Evolutionary conservation across 2,797 vertebrate genomes (phyloP), one percentile per base, ranked within the genome.

Genomic region (Rhinophrynus dorsalis): DNA sequence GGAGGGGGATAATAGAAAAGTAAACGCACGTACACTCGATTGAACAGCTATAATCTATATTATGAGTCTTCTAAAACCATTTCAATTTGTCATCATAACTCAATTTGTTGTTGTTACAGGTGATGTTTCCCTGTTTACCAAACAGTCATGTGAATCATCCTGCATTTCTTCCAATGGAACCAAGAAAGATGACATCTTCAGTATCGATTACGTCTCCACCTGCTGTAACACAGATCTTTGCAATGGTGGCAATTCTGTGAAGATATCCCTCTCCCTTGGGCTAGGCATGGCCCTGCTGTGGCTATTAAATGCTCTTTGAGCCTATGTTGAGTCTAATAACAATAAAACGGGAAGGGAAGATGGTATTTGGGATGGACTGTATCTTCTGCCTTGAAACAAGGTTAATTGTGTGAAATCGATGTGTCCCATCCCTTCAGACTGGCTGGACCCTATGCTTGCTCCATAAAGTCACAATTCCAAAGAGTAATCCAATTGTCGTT

Each of bases 191-290:
- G 5, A 0, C 9, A 1, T 29, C 29, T 66, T 73, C 6, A 7
- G 1, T 6, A 42, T 58, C 3, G 26, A 66, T 1, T 73, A 73
- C 27, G 17, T 1, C 5, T 5, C 11, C 2, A 5, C 33, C 6
- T 73, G 69, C 55, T 73, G 69, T 15, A 11, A 0, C 1, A 37
- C 37, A n/a, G 27, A 59, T 11, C 1, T 11, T 6, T 73, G 69
- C 23, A 73, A 73, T 15, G 20, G 44, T n/a, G 69, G 44, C 27
- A 65, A 24, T 21, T 52, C 61, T 10, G n/a, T 42, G 1, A 58
- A 59, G 54, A 13, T 65, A 18, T 72, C 69, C 1, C 15, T 72
- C 17, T 72, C 61, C 9, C 61, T 72, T 20, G 69, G 69, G 35
- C 18, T 72, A 5, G 52, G 69, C 1, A 17, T 72, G 44, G 17